Evolutionary conservation across 2,888 invertebrate species (phyloP).

Genomic region (Phyllotreta striolata): DNA sequence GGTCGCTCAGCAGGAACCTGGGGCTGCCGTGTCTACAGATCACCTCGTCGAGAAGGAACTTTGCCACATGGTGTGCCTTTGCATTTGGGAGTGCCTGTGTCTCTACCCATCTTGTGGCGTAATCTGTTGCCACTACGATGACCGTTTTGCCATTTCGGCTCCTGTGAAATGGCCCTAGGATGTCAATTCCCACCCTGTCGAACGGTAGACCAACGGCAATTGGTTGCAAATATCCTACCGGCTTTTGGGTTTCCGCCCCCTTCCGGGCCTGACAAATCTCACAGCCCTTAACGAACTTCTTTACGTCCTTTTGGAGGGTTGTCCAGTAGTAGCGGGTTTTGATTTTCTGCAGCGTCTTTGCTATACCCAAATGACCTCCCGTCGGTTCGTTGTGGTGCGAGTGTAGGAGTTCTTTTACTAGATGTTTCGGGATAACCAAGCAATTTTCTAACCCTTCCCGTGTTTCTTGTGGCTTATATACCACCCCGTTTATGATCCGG

Average conservation of each 20-base stretch:
- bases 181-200: conserved; percentile 39
- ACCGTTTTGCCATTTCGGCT: conserved; percentile 41
- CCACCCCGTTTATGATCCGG: background rate
- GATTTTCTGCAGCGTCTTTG: conserved; percentile 43
- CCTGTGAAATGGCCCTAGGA: conserved; percentile 43
- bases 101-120: conserved; percentile 37
- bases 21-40: too few relatives aligned
- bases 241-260: too few relatives aligned
- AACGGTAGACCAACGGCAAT: conserved; percentile 35
- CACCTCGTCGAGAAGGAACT: background rate
- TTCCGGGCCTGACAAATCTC: background rate
- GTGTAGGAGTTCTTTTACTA: conserved; percentile 41
- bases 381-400: conserved; percentile 25
- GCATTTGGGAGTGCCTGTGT: background rate
- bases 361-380: conserved; percentile 38
- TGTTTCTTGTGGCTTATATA: background rate
- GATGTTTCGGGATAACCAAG: conserved; percentile 39
- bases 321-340: conserved; percentile 41
- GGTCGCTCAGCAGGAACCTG: background rate
- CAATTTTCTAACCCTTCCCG: conserved; percentile 29
- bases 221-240: conserved; percentile 9
- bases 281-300: conserved; percentile 41
- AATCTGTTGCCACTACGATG: conserved; percentile 47
- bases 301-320: conserved; percentile 26
- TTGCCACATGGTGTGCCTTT: conserved; percentile 3